phyloP scores from a whole-genome alignment of 2,797 vertebrate genomes.

The Mormyrus hasselquistii region DNA sequence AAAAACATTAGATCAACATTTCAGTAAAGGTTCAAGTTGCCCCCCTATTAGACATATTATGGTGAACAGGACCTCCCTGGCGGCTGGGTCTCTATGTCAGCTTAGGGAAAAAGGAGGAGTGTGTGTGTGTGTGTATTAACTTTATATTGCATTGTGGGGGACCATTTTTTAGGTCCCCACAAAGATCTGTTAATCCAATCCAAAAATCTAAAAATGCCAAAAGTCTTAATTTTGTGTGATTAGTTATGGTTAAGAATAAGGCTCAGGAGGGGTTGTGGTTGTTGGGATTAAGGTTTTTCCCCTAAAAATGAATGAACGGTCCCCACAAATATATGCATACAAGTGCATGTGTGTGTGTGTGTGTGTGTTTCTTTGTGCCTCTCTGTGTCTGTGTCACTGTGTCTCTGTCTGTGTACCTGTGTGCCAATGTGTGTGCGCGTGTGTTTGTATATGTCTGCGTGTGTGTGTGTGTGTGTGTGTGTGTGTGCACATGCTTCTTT shows the following conservation, averaged over 20 bases:
- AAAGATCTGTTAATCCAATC: not conserved
- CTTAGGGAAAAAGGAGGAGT: not conserved
- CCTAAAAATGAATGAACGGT: not conserved
- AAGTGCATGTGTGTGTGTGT: not conserved
- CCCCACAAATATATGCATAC: not conserved
- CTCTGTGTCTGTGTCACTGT: not conserved
- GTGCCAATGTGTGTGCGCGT: too few relatives aligned
- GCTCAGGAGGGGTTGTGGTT: not conserved
- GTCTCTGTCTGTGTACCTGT: not conserved
- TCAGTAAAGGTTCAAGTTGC: not conserved
- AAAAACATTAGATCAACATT: not conserved
- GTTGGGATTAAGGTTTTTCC: not conserved
- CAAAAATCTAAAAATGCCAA: not conserved
- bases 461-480: not conserved
- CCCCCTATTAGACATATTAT: not conserved
- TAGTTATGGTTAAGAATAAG: not conserved
- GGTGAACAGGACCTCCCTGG: not conserved
- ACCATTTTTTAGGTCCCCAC: not conserved
- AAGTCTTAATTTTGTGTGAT: not conserved
- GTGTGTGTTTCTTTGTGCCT: too few relatives aligned
- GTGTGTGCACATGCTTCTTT: not conserved
- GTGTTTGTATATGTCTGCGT: not conserved
- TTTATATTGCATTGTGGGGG: not conserved
- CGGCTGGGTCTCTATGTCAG: not conserved
- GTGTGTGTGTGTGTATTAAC: not conserved